Evolutionary conservation across 1,140 invertebrate species (phyloP).

Genomic region (Nephila pilipes): DNA sequence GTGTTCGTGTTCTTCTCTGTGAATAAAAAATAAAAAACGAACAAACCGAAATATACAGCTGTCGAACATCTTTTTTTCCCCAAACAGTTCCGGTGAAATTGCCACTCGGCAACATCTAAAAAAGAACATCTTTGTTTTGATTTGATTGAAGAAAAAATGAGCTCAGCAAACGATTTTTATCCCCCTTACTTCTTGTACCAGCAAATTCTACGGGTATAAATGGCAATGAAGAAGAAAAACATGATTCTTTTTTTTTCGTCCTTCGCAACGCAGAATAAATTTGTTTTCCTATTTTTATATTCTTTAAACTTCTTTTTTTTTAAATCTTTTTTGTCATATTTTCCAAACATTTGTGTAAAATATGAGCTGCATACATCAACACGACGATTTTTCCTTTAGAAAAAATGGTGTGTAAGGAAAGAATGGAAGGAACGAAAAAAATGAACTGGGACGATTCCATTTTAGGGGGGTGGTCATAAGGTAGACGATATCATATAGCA

Average conservation of each 20-base stretch:
- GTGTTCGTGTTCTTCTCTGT: conserved; percentile 30
- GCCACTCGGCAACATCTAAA: conserved; percentile 48
- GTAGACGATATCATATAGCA: conserved; percentile 56
- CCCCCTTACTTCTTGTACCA: not conserved
- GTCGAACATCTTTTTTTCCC: not conserved
- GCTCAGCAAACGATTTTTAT: conserved; percentile 40
- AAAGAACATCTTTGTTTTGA: conserved; percentile 10
- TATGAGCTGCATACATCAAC: conserved; percentile 64
- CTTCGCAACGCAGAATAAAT: not conserved
- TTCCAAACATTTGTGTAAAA: conserved; percentile 56
- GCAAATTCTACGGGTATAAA: conserved; percentile 12
- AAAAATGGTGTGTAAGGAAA: not conserved
- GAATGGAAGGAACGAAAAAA: not conserved
- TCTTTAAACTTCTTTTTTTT: not conserved
- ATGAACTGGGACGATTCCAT: conserved; percentile 30
- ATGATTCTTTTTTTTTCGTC: conserved; percentile 23
- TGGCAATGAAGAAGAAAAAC: conserved; percentile 59
- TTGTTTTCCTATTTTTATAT: not conserved
- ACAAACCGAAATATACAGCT: conserved; percentile 10
- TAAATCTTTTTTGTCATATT: conserved; percentile 19
- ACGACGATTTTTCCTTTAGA: conserved; percentile 7
- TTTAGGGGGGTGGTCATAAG: conserved; percentile 44
- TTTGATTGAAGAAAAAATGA: conserved; percentile 55
- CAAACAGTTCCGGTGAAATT: conserved; percentile 11
- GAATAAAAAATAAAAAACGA: not conserved